Evolutionary conservation across 2,113 vertebrate species (phyloP).

Genomic region (Barnardius zonarius): DNA sequence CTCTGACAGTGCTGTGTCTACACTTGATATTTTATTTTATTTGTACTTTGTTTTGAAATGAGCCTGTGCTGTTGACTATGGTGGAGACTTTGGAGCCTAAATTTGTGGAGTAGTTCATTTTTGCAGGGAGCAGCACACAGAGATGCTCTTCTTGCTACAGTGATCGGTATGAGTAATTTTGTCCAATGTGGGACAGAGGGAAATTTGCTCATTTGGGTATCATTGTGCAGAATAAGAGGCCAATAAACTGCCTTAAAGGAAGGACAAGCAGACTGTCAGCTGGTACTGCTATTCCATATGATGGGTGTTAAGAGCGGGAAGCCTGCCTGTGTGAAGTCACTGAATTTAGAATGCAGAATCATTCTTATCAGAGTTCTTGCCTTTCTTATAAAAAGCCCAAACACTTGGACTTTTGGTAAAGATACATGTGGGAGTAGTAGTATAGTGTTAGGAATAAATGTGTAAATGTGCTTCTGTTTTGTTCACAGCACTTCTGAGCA

Average conservation of each 20-base stretch:
- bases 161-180: background rate
- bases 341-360: background rate
- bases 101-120: background rate
- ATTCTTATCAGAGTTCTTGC: background rate
- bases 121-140: background rate
- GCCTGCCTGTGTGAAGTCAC: background rate
- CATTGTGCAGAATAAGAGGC: background rate
- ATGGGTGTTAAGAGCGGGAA: background rate
- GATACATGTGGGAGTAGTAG: background rate
- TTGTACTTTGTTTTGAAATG: background rate
- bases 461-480: background rate
- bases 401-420: background rate
- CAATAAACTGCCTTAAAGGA: background rate
- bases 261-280: background rate
- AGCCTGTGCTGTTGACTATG: background rate
- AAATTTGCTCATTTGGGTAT: background rate
- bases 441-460: background rate
- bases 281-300: background rate
- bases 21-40: background rate
- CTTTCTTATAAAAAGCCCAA: background rate
- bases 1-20: background rate
- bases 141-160: background rate
- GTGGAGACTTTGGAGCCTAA: background rate
- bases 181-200: background rate
- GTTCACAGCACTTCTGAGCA: background rate